Evolutionary conservation across 2,888 invertebrate species (phyloP), one percentile per base, ranked within the genome.

Genomic region (Muschampia plurimacula): DNA sequence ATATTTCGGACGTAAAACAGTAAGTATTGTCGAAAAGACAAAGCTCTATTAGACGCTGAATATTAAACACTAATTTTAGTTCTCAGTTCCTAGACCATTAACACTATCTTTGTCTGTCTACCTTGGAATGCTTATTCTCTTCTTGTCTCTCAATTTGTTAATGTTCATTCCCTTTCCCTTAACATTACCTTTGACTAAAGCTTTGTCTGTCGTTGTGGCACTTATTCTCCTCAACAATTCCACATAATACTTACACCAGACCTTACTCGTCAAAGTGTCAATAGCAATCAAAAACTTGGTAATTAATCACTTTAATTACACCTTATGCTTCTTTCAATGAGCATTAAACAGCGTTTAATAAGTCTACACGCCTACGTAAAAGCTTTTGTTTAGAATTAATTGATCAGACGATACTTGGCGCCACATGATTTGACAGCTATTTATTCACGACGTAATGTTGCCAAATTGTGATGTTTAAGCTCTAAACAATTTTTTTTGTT

Each of bases 251-350:
- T n/a, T n/a, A 22, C 55, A 28, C 55, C 52, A 69, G 69, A 28
- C 7, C 10, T 41, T 28, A 10, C 8, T 10, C 55, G 22, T 46
- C 46, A 13, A 44, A 32, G 15, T 52, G 55, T 64, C 52, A 52
- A 69, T 28, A 41, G 41, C 69, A 15, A 69, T 69, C 63, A 44
- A 44, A 32, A 39, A 32, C 49, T 12, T 28, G n/a, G 13, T 67
- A 69, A 69, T 69, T 55, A 69, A 69, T 69, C 69, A 69, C 64
- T 69, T 69, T 69, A 69, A 69, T 70, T 57, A 57, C 64, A 70
- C 57, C 64, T 57, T 55, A 52, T 15, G 46, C 46, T 65, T 32
- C 28, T 69, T 57, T 70, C 64, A 70, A 65, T 44, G 55, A 22
- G 52, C n/a, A 39, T 39, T n/a, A 62, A 15, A 55, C 15, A 9